Conservation (phyloP, 1,140 invertebrate genomes). For the Stegodyphus mimosarum region DNA sequence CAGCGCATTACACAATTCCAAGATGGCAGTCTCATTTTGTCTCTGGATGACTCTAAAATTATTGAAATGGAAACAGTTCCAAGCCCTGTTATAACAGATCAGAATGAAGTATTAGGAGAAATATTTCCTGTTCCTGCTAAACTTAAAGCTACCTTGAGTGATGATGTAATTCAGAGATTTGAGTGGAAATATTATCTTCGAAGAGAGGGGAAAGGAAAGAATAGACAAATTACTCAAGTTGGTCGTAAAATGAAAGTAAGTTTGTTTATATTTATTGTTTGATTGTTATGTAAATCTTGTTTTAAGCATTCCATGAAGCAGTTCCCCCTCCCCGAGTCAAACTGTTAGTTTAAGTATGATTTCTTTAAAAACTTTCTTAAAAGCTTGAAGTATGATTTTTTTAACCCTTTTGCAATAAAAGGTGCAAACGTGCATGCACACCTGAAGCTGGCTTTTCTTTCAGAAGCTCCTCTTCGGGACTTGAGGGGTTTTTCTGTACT, state of each 20-base stretch:
- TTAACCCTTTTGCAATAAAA: too few relatives aligned
- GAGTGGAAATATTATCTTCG: slow-evolving; percentile 87
- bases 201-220: slow-evolving; percentile 64
- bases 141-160: slow-evolving; percentile 86
- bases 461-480: too few relatives aligned
- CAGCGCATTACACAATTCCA: slow-evolving; percentile 56
- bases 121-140: slow-evolving; percentile 85
- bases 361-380: too few relatives aligned
- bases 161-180: slow-evolving; percentile 90
- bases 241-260: slow-evolving; percentile 63
- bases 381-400: too few relatives aligned
- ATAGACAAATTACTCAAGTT: slow-evolving; percentile 61
- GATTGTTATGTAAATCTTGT: too few relatives aligned
- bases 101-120: slow-evolving; percentile 62
- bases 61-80: slow-evolving; percentile 64
- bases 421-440: too few relatives aligned
- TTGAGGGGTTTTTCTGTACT: too few relatives aligned
- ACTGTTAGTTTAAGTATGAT: too few relatives aligned
- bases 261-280: not conserved
- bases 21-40: slow-evolving; percentile 57
- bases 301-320: too few relatives aligned
- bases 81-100: slow-evolving; percentile 63
- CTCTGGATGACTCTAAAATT: slow-evolving; percentile 55
- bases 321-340: too few relatives aligned
- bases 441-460: too few relatives aligned